Evolutionary conservation across 2,113 vertebrate genomes (phyloP).

Genomic region (Carollia perspicillata): DNA sequence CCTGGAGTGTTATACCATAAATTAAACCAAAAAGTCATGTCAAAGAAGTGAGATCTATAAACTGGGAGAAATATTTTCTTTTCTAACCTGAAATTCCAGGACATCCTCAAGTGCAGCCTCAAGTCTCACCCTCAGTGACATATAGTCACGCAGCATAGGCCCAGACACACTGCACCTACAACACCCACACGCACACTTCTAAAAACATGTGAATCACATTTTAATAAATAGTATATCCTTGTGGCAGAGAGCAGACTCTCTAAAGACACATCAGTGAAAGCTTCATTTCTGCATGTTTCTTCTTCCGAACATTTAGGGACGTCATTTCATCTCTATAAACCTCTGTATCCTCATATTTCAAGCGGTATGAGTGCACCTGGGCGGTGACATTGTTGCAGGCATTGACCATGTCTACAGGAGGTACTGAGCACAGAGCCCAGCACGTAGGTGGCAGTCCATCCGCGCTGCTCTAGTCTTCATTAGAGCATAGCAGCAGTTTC

Average conservation of each 20-base stretch:
- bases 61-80: background rate
- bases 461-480: background rate
- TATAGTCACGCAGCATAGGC: background rate
- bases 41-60: background rate
- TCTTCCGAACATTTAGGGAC: background rate
- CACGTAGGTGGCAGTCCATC: accelerated
- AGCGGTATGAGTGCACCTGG: background rate
- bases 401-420: background rate
- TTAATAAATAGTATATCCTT: background rate
- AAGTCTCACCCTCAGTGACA: background rate
- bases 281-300: background rate
- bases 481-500: background rate
- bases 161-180: background rate
- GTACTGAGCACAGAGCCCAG: background rate
- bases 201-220: background rate
- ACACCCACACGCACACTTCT: background rate
- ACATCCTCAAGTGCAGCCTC: background rate
- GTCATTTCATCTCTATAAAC: background rate
- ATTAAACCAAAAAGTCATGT: conserved; percentile 46
- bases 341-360: background rate
- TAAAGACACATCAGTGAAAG: background rate
- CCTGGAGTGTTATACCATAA: conserved; percentile 12
- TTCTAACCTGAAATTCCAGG: background rate
- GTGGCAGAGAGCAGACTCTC: background rate
- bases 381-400: background rate